phyloP scores from a whole-genome alignment of 2,797 vertebrate genomes.

The Glyptemys insculpta region DNA sequence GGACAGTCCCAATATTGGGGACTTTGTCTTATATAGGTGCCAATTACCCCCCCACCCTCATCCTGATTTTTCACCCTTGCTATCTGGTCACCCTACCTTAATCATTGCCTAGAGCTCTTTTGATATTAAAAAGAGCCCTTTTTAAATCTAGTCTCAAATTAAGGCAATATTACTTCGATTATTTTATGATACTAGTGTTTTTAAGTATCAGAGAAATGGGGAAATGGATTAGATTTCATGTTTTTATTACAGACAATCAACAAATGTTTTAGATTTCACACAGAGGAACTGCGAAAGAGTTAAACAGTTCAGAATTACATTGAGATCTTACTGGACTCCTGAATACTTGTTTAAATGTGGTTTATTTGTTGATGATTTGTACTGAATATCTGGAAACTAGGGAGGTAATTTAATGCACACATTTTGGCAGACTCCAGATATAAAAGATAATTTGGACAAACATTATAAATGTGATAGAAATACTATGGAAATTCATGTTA shows the following conservation, averaged over 20 bases:
- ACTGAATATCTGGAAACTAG: constrained; percentile 19
- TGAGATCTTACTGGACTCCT: constrained; percentile 34
- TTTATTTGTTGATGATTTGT: constrained; percentile 39
- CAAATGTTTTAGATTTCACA: constrained; percentile 66
- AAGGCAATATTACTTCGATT: constrained; percentile 65
- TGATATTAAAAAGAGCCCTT: constrained; percentile 61
- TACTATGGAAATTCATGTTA: constrained; percentile 28
- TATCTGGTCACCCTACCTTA: not conserved
- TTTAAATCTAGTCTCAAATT: constrained; percentile 36
- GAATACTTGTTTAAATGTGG: constrained; percentile 47
- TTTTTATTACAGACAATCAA: constrained; percentile 65
- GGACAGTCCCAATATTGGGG: no score
- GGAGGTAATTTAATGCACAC: constrained; percentile 55
- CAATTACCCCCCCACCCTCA: no score
- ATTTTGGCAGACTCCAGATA: constrained; percentile 40
- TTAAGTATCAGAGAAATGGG: constrained; percentile 32
- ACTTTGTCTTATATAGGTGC: no score
- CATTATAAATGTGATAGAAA: constrained; percentile 37
- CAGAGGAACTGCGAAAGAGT: constrained; percentile 61
- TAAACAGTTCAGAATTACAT: constrained; percentile 55
- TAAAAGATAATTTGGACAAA: constrained; percentile 50
- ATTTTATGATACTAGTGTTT: constrained; percentile 61
- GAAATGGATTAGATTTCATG: constrained; percentile 29
- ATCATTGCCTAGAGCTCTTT: constrained; percentile 55
- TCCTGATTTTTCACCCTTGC: no score